Evolutionary conservation across 1,140 invertebrate species (phyloP), one percentile per base, ranked within the genome.

Genomic region (Rhizoglyphus robini): DNA sequence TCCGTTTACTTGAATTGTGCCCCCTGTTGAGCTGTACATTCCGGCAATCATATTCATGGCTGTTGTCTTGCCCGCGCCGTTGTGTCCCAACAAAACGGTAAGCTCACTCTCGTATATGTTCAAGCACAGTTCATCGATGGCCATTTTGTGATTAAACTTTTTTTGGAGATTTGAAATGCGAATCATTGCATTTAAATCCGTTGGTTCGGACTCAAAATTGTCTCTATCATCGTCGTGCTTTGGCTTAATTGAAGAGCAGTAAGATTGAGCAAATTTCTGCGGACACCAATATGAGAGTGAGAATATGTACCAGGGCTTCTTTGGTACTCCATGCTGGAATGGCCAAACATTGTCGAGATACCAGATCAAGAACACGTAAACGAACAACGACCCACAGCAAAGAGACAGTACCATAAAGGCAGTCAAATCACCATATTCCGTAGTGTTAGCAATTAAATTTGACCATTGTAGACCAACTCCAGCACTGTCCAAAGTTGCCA

Each of bases 21-120:
- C 88, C 59, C 75, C 78, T 0, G 82, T 82, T 20, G 86, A 83
- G 2, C 82, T 78, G 36, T 84, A 79, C 29, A 69, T 48, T 80
- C 85, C 86, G 67, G 87, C 90, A 2, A 90, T 76, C 78, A 90
- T 89, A 1, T 83, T 83, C 84, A 92, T 85, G 69, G 84, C 82
- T 57, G 86, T 87, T 0, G 86, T 88, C 76, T 89, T 88, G 2
- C 88, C 88, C 49, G 78, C 77, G 0, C 90, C 90, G 74, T 93
- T 93, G 72, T 91, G 90, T 0, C 90, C 90, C 46, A 95, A 76
- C 49, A 95, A 80, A 4, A 85, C 85, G 3, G 89, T 92, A 66
- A 95, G 88, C 74, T 90, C 85, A 8, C 83, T 83, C 74, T 87
- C 84, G 72, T 88, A 88, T 51, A 89, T 85, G 65, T 84, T 83